Percentiles rank a stretch among this genome's conserved stretches.
These are phyloP conservation scores for Odontomyia ornata DNA, from an alignment of 2,888 invertebrate species.

Conservation along the genomic window DNA sequence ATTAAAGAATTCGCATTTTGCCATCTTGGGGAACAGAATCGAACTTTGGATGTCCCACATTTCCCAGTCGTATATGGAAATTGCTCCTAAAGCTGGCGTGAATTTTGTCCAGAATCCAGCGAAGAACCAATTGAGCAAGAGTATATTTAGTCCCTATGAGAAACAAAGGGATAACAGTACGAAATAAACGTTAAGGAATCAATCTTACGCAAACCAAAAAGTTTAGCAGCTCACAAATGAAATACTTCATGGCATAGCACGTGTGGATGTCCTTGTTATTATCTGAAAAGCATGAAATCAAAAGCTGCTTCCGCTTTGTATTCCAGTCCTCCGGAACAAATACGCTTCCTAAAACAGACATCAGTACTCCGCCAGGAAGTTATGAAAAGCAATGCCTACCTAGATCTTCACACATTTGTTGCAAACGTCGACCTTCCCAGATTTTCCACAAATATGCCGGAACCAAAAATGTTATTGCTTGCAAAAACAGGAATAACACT, in stretches of 20 bases:
- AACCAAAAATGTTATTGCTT: slow-evolving; percentile 59
- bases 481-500: slow-evolving; percentile 58
- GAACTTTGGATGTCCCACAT: slow-evolving; percentile 60
- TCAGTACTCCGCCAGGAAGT: background rate
- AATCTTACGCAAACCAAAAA: slow-evolving; percentile 75
- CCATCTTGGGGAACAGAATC: slow-evolving; percentile 69
- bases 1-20: slow-evolving; percentile 89
- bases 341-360: slow-evolving; percentile 29
- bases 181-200: background rate
- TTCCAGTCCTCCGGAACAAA: slow-evolving; percentile 44
- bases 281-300: slow-evolving; percentile 57
- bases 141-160: slow-evolving; percentile 57
- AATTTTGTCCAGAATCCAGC: slow-evolving; percentile 61
- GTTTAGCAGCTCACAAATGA: slow-evolving; percentile 78
- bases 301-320: slow-evolving; percentile 52
- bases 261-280: slow-evolving; percentile 59
- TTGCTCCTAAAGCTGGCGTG: slow-evolving; percentile 56
- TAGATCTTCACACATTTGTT: slow-evolving; percentile 59
- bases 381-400: slow-evolving; percentile 50
- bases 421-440: slow-evolving; percentile 65
- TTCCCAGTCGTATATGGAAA: slow-evolving; percentile 58
- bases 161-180: background rate
- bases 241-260: slow-evolving; percentile 72
- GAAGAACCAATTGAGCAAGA: slow-evolving; percentile 58
- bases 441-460: slow-evolving; percentile 62